Percentiles rank a stretch among this genome's conserved stretches.
Conservation (phyloP, 92 coral and sea anemone species). For the Umimayanthus chanpuru region DNA sequence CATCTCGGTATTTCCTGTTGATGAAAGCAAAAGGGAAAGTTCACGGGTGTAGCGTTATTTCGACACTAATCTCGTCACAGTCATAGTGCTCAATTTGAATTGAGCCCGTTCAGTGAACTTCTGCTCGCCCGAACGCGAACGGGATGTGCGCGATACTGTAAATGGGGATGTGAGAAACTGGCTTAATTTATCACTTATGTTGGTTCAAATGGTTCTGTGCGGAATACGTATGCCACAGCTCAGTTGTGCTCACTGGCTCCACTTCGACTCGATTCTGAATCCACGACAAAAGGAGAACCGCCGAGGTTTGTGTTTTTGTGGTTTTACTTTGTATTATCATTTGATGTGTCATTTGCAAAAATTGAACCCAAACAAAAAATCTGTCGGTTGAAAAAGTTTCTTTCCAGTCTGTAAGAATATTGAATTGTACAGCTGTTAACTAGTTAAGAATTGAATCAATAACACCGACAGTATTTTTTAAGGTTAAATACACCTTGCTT, state of each 20-base stretch:
- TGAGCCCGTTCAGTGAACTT: neutral
- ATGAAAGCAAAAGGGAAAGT: conserved; percentile 26
- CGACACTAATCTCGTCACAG: neutral
- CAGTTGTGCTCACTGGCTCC: conserved; percentile 26
- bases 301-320: conserved; percentile 27
- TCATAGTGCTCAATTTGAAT: neutral
- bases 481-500: too few species aligned
- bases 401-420: too few species aligned
- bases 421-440: too few species aligned
- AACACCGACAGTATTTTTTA: too few species aligned
- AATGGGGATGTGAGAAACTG: neutral
- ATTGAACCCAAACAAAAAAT: neutral
- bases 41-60: conserved; percentile 7
- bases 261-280: conserved; percentile 25
- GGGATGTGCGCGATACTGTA: neutral
- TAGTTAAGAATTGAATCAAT: too few species aligned
- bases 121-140: neutral
- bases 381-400: neutral
- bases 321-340: neutral
- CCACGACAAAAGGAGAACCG: conserved; percentile 19
- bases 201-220: conserved; percentile 29
- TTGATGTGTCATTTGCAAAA: neutral
- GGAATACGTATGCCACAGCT: conserved; percentile 33
- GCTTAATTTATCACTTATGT: neutral
- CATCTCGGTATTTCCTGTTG: conserved; percentile 40